Evolutionary conservation across 2,797 vertebrate genomes (phyloP).

Genomic region (Pseudomugil tenellus): DNA sequence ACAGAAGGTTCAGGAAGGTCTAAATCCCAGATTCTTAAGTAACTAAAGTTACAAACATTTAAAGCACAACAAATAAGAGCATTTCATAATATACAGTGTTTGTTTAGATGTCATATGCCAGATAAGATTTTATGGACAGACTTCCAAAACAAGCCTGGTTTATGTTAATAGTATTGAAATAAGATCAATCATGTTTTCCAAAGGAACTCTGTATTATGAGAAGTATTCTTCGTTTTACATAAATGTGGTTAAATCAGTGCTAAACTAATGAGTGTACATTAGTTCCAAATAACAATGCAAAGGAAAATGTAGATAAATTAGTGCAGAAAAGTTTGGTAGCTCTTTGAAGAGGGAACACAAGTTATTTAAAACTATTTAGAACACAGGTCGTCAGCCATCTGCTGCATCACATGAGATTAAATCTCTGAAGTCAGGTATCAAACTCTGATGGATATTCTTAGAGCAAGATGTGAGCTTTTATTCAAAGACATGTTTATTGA

Average conservation of each 20-base stretch:
- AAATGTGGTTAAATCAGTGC: not conserved
- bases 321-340: not conserved
- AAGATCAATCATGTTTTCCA: not conserved
- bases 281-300: not conserved
- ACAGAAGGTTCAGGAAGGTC: not conserved
- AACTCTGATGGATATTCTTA: not conserved
- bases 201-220: constrained; percentile 5
- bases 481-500: too few relatives aligned
- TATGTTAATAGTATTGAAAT: not conserved
- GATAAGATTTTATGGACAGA: not conserved
- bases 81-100: not conserved
- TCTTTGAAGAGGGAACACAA: not conserved
- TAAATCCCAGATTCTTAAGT: not conserved
- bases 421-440: not conserved
- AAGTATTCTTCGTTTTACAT: not conserved
- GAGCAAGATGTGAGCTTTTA: too few relatives aligned
- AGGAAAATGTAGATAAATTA: not conserved
- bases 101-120: too few relatives aligned
- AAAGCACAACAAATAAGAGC: not conserved
- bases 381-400: not conserved
- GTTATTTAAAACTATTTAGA: not conserved
- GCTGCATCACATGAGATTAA: not conserved
- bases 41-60: not conserved
- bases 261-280: constrained; percentile 2
- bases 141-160: not conserved